Conservation (phyloP, 2,888 invertebrate genomes). For the Archips crataeganus region DNA sequence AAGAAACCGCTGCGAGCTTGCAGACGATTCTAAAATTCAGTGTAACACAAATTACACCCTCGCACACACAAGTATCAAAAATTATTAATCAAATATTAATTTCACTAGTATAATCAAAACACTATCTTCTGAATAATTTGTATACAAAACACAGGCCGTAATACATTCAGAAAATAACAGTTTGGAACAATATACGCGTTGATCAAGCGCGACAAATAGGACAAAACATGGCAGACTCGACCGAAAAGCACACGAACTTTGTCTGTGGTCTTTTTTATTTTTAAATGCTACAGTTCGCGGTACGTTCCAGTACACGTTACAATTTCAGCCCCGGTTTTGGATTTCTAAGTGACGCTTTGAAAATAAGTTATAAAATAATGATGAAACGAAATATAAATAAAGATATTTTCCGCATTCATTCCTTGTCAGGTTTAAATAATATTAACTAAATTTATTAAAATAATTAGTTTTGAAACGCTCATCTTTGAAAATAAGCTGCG, state of each 20-base stretch:
- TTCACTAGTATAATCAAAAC: conserved; percentile 65
- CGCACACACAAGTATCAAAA: conserved; percentile 71
- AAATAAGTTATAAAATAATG: background rate
- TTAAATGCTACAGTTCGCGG: conserved; percentile 61
- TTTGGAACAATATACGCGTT: conserved; percentile 79
- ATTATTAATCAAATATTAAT: conserved; percentile 63
- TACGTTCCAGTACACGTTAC: conserved; percentile 18
- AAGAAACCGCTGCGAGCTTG: conserved; percentile 66
- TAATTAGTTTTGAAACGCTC: background rate
- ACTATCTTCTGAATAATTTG: conserved; percentile 76
- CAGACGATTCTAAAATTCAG: conserved; percentile 73
- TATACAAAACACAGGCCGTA: conserved; percentile 82
- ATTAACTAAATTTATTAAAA: too few relatives aligned
- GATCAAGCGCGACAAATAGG: conserved; percentile 85
- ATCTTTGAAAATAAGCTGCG: conserved; percentile 44
- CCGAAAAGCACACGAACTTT: conserved; percentile 77
- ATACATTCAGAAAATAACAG: conserved; percentile 81
- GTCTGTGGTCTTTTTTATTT: conserved; percentile 77
- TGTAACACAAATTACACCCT: conserved; percentile 77
- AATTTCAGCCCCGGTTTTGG: background rate
- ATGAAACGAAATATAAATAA: background rate
- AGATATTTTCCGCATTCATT: background rate
- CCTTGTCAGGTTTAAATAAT: background rate
- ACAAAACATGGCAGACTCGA: conserved; percentile 85
- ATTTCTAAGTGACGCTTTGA: background rate